Evolutionary conservation across 2,113 vertebrate genomes (phyloP).

Genomic region (Chascanopsetta lugubris): DNA sequence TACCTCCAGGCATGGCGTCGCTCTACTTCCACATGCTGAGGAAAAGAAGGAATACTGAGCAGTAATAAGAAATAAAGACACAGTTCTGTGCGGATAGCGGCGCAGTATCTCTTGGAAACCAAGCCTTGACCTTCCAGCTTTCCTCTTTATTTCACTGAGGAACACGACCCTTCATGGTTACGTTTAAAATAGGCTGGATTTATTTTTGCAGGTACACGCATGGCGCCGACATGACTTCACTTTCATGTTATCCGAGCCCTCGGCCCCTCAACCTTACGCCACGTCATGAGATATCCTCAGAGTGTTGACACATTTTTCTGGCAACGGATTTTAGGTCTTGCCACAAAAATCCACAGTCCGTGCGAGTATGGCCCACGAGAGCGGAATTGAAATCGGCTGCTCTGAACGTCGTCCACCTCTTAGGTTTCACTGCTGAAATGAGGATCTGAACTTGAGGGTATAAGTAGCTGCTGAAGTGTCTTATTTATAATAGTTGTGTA

Average conservation of each 20-base stretch:
- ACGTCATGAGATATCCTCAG: constrained; percentile 60
- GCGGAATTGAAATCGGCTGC: neutral
- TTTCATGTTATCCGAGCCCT: constrained; percentile 77
- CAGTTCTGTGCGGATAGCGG: constrained; percentile 10
- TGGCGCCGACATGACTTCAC: constrained; percentile 78
- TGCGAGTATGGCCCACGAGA: neutral
- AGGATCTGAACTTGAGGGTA: constrained; percentile 10
- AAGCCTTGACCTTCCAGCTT: constrained; percentile 43
- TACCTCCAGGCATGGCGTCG: constrained; percentile 1
- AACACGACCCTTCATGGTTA: constrained; percentile 68
- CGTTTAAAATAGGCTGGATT: constrained; percentile 76
- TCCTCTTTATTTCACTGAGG: constrained; percentile 60
- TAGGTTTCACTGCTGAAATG: neutral
- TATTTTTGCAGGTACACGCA: constrained; percentile 76
- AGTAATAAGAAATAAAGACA: constrained; percentile 18
- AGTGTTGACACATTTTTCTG: constrained; percentile 64
- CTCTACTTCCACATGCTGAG: neutral
- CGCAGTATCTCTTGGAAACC: constrained; percentile 11
- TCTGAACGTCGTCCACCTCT: neutral
- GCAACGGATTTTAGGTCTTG: constrained; percentile 18
- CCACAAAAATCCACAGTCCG: constrained; percentile 11
- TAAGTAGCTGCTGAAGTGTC: constrained; percentile 2
- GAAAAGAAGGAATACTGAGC: constrained; percentile 11
- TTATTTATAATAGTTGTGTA: constrained; percentile 49
- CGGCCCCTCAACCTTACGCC: constrained; percentile 36